Conservation (phyloP, 1,140 invertebrate species). For the Drosophila kohkoa region DNA sequence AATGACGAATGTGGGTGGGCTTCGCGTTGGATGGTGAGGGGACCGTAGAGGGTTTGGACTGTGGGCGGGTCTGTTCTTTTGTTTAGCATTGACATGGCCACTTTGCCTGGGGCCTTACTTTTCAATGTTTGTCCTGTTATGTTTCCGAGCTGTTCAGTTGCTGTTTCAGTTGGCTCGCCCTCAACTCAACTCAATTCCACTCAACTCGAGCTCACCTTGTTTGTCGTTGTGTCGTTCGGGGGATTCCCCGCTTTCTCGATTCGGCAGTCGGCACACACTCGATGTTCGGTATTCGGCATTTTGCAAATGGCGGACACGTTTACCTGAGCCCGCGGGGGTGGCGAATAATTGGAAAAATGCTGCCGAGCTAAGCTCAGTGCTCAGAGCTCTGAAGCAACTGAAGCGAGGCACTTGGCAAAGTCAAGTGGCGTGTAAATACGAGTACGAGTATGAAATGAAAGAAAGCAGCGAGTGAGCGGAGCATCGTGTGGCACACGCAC, state of each 20-base stretch:
- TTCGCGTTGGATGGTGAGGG: background rate
- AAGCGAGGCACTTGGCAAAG: conserved; percentile 60
- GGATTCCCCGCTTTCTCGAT: background rate
- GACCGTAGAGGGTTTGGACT: background rate
- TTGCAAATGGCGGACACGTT: conserved; percentile 65
- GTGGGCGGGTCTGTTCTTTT: conserved; percentile 64
- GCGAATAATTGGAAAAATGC: conserved; percentile 73
- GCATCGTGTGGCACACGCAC: conserved; percentile 31
- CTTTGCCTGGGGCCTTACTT: conserved; percentile 77
- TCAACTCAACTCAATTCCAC: background rate
- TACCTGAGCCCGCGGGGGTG: conserved; percentile 32
- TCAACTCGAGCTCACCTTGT: background rate
- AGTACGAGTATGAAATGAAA: conserved; percentile 8
- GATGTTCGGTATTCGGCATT: conserved; percentile 15
- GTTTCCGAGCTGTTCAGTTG: conserved; percentile 55
- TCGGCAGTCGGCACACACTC: background rate
- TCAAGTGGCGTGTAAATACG: conserved; percentile 81
- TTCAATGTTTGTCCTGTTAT: conserved; percentile 73
- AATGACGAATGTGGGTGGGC: conserved; percentile 35
- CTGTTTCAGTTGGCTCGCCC: conserved; percentile 50
- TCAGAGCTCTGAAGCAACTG: background rate
- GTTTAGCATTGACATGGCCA: conserved; percentile 84
- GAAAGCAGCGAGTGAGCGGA: conserved; percentile 1
- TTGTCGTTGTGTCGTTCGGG: background rate
- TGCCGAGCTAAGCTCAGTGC: background rate